phyloP scores from a whole-genome alignment of 2,797 vertebrate genomes.

The Ctenosaura bakeri region DNA sequence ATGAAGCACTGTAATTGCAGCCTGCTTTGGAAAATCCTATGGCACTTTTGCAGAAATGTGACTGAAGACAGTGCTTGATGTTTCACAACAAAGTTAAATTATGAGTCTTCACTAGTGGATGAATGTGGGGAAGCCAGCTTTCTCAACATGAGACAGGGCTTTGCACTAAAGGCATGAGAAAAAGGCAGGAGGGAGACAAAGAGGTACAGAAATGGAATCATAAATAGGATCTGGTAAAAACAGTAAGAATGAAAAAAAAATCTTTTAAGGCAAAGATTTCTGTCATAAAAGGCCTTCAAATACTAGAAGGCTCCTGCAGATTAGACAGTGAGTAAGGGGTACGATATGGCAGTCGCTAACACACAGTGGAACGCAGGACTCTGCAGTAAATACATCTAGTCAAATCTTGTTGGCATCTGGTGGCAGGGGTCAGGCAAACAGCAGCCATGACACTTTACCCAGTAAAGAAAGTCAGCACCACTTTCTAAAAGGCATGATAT shows the following conservation, averaged over 20 bases:
- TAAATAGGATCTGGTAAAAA: not conserved
- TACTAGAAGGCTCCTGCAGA: not conserved
- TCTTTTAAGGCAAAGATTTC: not conserved
- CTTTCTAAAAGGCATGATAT: too few species aligned
- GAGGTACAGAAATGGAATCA: not conserved
- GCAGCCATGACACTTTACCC: too few species aligned
- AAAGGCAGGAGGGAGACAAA: not conserved
- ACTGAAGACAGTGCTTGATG: rapidly evolving
- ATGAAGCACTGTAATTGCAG: constrained; percentile 94
- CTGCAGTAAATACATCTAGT: too few species aligned
- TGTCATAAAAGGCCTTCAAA: not conserved
- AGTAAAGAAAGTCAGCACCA: too few species aligned
- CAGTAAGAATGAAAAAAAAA: not conserved
- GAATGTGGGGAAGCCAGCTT: not conserved
- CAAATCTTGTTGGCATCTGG: too few species aligned
- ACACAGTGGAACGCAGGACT: not conserved
- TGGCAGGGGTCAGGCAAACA: too few species aligned
- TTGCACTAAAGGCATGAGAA: not conserved
- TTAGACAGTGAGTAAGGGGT: not conserved
- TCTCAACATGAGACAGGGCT: not conserved
- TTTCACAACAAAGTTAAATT: not conserved
- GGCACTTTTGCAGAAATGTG: not conserved
- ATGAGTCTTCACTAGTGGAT: not conserved
- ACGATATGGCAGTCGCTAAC: not conserved
- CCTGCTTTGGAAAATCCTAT: constrained; percentile 87